Percentiles rank a stretch among this genome's conserved stretches.
These are phyloP conservation scores for Pycnomerus fuliginosus DNA, from an alignment of 2,888 invertebrate species.

Conservation along the genomic window DNA sequence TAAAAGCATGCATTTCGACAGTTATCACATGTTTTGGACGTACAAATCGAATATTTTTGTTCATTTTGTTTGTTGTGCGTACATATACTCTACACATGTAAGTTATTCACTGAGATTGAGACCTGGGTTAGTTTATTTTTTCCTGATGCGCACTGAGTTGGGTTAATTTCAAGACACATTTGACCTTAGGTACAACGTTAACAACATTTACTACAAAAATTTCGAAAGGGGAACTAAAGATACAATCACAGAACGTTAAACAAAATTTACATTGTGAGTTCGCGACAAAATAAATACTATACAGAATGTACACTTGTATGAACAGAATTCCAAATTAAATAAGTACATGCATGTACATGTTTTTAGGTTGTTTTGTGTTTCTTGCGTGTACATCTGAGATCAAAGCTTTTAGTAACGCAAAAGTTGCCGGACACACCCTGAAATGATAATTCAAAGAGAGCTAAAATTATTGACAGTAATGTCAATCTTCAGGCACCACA, in stretches of 20 bases:
- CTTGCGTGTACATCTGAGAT: constrained; percentile 49
- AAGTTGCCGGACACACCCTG: constrained; percentile 29
- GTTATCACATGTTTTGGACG: constrained; percentile 43
- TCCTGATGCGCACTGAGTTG: constrained; percentile 47
- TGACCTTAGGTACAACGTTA: constrained; percentile 48
- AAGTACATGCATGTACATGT: constrained; percentile 35
- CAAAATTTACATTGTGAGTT: constrained; percentile 38
- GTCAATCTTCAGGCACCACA: constrained; percentile 48
- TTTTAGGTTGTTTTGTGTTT: constrained; percentile 21
- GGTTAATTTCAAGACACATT: constrained; percentile 43
- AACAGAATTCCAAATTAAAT: constrained; percentile 33
- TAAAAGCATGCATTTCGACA: constrained; percentile 39
- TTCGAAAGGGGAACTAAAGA: constrained; percentile 40
- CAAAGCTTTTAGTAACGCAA: constrained; percentile 32
- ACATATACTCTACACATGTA: constrained; percentile 27
- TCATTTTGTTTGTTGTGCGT: constrained; percentile 43
- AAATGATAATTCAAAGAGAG: constrained; percentile 37
- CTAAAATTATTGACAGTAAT: constrained; percentile 36
- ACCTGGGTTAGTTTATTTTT: constrained; percentile 39
- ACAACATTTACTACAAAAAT: constrained; percentile 38
- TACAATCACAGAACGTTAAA: constrained; percentile 51
- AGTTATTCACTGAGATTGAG: constrained; percentile 38
- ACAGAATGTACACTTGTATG: constrained; percentile 52
- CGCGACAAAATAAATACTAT: constrained; percentile 48
- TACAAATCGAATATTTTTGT: constrained; percentile 24